These are phyloP conservation scores for Cryptosula pallasiana DNA, from an alignment of 2,888 invertebrate genomes.

Conservation along the genomic window DNA sequence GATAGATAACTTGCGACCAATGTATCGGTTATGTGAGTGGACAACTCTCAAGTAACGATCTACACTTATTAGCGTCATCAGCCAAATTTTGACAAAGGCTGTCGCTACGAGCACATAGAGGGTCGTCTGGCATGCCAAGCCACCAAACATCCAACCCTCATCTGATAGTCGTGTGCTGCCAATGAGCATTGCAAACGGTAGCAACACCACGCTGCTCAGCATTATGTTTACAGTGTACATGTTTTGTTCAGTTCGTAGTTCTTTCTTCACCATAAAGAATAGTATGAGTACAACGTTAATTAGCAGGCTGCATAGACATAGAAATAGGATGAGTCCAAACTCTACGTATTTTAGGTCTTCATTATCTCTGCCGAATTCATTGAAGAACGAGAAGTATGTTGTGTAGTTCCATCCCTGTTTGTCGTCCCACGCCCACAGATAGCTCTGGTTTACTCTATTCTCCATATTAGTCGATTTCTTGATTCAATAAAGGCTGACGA, in stretches of 20 bases:
- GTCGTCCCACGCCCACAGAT: conserved; percentile 8
- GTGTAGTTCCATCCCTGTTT: conserved; percentile 15
- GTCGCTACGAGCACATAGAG: not conserved
- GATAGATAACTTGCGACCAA: not conserved
- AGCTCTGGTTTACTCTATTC: not conserved
- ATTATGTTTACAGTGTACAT: conserved; percentile 13
- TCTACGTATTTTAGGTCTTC: not conserved
- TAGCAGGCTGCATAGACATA: not conserved
- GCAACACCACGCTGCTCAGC: not conserved
- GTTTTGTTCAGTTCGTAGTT: not conserved
- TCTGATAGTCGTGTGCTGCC: not conserved
- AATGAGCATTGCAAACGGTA: conserved; percentile 9
- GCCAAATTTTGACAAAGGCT: conserved; percentile 19
- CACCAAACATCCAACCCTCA: conserved; percentile 8
- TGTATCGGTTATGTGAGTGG: not conserved
- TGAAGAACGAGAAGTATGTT: conserved; percentile 15
- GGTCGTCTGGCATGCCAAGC: not conserved
- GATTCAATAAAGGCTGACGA: too few species aligned
- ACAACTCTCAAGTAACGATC: conserved; percentile 15
- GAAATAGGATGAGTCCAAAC: not conserved
- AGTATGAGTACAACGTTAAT: not conserved
- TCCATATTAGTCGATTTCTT: too few species aligned
- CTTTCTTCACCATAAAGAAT: conserved; percentile 17
- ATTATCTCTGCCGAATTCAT: not conserved
- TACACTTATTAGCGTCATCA: conserved; percentile 18